Evolutionary conservation across 2,113 vertebrate genomes (phyloP), one percentile per base, ranked within the genome.

Genomic region (Daubentonia madagascariensis): DNA sequence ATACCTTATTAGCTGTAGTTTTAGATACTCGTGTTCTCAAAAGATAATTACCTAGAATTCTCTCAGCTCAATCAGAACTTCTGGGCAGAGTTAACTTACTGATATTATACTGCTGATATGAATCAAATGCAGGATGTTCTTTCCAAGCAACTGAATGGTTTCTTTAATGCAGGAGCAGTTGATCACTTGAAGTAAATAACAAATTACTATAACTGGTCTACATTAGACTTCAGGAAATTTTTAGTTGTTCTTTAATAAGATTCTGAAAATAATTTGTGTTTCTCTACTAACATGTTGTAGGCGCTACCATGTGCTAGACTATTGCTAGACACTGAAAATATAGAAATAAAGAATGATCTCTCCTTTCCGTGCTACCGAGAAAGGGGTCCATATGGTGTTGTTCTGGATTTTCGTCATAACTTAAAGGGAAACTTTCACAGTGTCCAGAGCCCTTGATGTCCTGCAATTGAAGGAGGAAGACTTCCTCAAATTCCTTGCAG

Each of bases 41-140:
- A 97, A 95, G 28, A 93, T 92, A 97, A 95, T 96, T 92, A 78
- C 63, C 79, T 75, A 45, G 45, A 80, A 83, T 76, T 90, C 83
- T 84, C 85, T 94, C 32, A 78, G 54, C 76, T 96, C 68, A 8
- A 28, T 59, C 23, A 45, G 54, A 95, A 93, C 61, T 32, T 48
- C 72, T 52, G 48, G 81, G 57, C 43, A 92, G 88, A 92, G 85
- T 81, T 92, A 73, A 92, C 37, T 92, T 75, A 93, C 18, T 93
- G 65, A 96, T 93, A 89, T 52, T 32, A 54, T 35, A 83, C 40
- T 57, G 65, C 63, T 92, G 75, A 40, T 72, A 80, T 20, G n/a
- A 89, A 90, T 54, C 80, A 95, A 90, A 84, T 25, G 32, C 11
- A 73, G 52, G 70, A 67, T 52, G 40, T 45, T 37, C 70, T 89